These are phyloP conservation scores for Mesorhabditis spiculigera DNA, from an alignment of 2,888 invertebrate genomes.

Conservation along the genomic window DNA sequence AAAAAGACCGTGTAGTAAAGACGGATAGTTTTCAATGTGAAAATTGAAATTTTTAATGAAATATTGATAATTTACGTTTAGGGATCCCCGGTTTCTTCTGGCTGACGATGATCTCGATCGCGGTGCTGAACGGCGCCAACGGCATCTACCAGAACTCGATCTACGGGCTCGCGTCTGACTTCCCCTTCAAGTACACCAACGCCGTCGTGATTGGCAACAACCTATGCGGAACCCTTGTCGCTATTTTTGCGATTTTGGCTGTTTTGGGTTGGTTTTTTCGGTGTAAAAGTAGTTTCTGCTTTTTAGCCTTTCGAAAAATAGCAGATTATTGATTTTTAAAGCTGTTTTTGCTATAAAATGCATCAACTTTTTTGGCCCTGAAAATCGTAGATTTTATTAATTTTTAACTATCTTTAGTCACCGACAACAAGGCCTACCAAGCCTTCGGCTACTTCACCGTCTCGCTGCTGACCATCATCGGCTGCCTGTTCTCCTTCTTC, in stretches of 20 bases:
- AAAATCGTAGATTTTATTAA: neutral
- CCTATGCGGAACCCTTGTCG: slow-evolving; percentile 58
- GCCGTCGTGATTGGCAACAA: slow-evolving; percentile 75
- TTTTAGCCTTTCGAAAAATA: neutral
- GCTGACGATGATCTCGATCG: slow-evolving; percentile 61
- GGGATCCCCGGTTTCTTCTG: slow-evolving; percentile 61
- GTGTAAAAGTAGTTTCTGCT: neutral
- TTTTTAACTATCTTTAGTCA: slow-evolving; percentile 7
- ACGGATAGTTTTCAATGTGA: neutral
- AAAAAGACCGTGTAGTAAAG: no score
- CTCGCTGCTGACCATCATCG: slow-evolving; percentile 82
- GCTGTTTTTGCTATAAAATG: neutral
- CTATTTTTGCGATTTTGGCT: slow-evolving; percentile 28
- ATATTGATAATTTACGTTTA: slow-evolving; percentile 32
- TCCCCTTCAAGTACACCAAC: slow-evolving; percentile 75
- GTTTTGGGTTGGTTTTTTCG: neutral
- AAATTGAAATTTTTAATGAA: slow-evolving; percentile 7
- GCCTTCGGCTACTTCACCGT: slow-evolving; percentile 96
- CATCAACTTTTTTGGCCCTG: neutral
- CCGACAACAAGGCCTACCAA: slow-evolving; percentile 20
- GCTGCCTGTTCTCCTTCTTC: slow-evolving; percentile 93
- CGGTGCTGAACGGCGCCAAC: slow-evolving; percentile 71
- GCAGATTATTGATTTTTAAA: slow-evolving; percentile 24
- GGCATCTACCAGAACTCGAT: slow-evolving; percentile 73
- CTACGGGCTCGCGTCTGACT: slow-evolving; percentile 75